These are phyloP conservation scores for Hydraecia micacea DNA, from an alignment of 2,888 invertebrate species.

Conservation along the genomic window DNA sequence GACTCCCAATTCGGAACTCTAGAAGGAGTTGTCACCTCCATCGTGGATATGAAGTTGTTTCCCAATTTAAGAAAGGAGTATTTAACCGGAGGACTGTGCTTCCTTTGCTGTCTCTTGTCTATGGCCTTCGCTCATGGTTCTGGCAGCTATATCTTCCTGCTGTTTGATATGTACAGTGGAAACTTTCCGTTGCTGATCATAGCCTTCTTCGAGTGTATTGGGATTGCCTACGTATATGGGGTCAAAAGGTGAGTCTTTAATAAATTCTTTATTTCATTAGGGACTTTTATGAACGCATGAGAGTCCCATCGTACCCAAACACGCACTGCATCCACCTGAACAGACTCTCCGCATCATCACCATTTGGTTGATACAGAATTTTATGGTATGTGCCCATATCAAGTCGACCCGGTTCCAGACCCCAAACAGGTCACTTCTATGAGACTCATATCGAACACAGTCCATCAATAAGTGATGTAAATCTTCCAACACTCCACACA, in stretches of 20 bases:
- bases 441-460: no score
- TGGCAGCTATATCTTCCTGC: constrained; percentile 97
- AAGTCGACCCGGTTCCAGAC: no score
- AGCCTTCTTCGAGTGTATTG: constrained; percentile 97
- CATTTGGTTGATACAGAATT: no score
- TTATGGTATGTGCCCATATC: no score
- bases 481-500: no score
- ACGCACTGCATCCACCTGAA: no score
- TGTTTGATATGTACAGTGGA: constrained; percentile 98
- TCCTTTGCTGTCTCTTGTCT: constrained; percentile 95
- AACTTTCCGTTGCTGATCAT: constrained; percentile 98
- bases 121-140: constrained; percentile 98
- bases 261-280: neutral
- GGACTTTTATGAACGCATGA: neutral
- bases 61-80: constrained; percentile 97
- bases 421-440: no score
- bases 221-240: constrained; percentile 98
- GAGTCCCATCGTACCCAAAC: no score
- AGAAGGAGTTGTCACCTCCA: constrained; percentile 98
- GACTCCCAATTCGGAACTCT: constrained; percentile 99
- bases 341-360: no score
- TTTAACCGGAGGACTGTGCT: constrained; percentile 95
- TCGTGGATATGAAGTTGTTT: constrained; percentile 98
- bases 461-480: no score
- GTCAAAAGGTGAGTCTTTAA: constrained; percentile 93